Evolutionary conservation across 37 sponge, comb jelly and placozoan species (phyloP), one percentile per base, ranked within the genome.

Genomic region (Petrosia ficiformis): DNA sequence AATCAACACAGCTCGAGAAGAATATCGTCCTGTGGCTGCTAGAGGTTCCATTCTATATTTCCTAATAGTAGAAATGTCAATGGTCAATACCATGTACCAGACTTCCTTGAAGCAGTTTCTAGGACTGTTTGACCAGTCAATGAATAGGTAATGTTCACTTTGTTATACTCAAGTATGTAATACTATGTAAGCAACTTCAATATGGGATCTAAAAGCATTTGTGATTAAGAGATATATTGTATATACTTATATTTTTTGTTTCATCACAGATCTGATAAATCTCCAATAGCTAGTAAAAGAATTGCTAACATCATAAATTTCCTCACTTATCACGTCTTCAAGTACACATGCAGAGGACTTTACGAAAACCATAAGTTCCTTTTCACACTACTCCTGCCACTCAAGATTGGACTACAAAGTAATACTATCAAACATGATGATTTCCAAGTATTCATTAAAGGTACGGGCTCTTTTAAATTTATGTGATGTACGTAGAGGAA

Each of bases 71-170:
- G 94, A 98, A 82, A 98, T 98, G 99, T 93, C 94, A 44, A 90
- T 96, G 88, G 99, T 98, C 24, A 98, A 98, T 41, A 67, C 78
- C 42, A 98, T 98, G 99, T 98, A 98, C 83, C 99, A 98, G 71
- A 98, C 99, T 29, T 96, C 94, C 41, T 82, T 98, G 33, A 38
- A 52, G 34, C 99, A 98, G 82, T 98, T 98, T 72, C 89, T 98
- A 10, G 94, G 89, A 4, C 70, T 98, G 54, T 98, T 98, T 67
- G 99, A 98, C 48, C 68, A 74, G 0, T 81, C 94, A 26, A 98
- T 98, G 96, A 82, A 83, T 30, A 87, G 86, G 95, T 95, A 77
- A 73, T 66, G 16, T 25, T 37, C 0, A 26, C 67, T 14, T 59
- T 1, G 4, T 35, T 3, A 56, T 34, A 30, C 36, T 24, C 40